Evolutionary conservation across 2,888 invertebrate species (phyloP).

Genomic region (Macroteleia sp.): DNA sequence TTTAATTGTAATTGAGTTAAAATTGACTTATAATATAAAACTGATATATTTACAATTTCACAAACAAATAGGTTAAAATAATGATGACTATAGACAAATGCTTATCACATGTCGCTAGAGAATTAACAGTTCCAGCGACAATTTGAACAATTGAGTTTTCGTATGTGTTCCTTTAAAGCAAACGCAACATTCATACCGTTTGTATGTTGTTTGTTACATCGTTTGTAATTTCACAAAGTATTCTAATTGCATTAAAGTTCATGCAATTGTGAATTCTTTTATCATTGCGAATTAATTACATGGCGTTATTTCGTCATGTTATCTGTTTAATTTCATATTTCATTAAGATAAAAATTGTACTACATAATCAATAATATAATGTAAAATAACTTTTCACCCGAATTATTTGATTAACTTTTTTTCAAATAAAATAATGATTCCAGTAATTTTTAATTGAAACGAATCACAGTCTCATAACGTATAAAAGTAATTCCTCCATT

Average conservation of each 20-base stretch:
- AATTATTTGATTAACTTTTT: neutral
- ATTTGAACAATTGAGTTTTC: neutral
- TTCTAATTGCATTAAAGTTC: conserved; percentile 16
- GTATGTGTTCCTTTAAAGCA: neutral
- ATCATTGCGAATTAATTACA: conserved; percentile 25
- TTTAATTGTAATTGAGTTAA: too few relatives aligned
- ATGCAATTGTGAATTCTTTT: conserved; percentile 14
- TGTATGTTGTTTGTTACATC: conserved; percentile 1
- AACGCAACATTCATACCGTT: neutral
- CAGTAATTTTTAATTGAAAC: conserved; percentile 5
- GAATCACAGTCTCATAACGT: neutral
- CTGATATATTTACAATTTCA: too few relatives aligned
- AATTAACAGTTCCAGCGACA: too few relatives aligned
- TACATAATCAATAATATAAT: neutral
- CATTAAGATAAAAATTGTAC: conserved; percentile 7
- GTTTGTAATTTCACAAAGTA: conserved; percentile 20
- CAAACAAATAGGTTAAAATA: too few relatives aligned
- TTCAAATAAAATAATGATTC: conserved; percentile 4
- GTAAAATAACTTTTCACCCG: neutral
- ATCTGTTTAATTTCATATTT: neutral
- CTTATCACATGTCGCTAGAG: too few relatives aligned
- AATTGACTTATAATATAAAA: too few relatives aligned
- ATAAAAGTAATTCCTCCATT: neutral
- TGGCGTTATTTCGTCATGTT: conserved; percentile 7
- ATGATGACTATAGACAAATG: too few relatives aligned